Evolutionary conservation across 2,113 vertebrate genomes (phyloP).

Genomic region (Dascyllus trimaculatus): DNA sequence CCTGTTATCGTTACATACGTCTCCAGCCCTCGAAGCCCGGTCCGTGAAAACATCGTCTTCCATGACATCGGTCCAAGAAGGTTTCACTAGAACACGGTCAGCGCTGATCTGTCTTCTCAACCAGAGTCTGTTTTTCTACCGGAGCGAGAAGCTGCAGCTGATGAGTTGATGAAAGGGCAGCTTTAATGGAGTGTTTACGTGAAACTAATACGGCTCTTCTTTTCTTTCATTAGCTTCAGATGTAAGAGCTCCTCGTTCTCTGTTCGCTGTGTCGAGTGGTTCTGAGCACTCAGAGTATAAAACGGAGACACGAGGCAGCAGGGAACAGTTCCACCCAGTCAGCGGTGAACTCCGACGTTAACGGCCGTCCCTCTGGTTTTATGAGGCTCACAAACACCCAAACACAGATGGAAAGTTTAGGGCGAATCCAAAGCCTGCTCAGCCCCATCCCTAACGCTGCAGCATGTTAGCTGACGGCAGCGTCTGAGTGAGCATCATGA

Average conservation of each 20-base stretch:
- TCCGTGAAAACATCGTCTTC: too few relatives aligned
- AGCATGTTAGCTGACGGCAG: conserved; percentile 10
- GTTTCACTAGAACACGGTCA: too few relatives aligned
- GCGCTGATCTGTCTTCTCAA: too few relatives aligned
- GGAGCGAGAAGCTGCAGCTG: background rate
- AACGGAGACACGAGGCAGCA: background rate
- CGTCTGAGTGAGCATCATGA: conserved; percentile 18
- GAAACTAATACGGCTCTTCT: conserved; percentile 9
- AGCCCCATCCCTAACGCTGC: background rate
- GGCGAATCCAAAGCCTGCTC: conserved; percentile 10
- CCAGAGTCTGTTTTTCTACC: background rate
- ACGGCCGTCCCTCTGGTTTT: background rate
- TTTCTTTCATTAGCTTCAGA: conserved; percentile 36
- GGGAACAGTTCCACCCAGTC: background rate
- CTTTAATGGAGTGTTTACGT: conserved; percentile 33
- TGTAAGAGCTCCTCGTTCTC: background rate
- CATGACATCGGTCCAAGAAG: too few relatives aligned
- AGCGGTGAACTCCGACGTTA: background rate
- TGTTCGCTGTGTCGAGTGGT: conserved; percentile 21
- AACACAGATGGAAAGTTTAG: conserved; percentile 5
- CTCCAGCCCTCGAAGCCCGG: too few relatives aligned
- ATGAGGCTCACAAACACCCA: conserved; percentile 3
- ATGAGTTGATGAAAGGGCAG: background rate
- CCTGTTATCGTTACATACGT: too few relatives aligned
- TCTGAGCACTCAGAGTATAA: background rate